Evolutionary conservation across 2,797 vertebrate species (phyloP).

Genomic region (Myotis pilosus): DNA sequence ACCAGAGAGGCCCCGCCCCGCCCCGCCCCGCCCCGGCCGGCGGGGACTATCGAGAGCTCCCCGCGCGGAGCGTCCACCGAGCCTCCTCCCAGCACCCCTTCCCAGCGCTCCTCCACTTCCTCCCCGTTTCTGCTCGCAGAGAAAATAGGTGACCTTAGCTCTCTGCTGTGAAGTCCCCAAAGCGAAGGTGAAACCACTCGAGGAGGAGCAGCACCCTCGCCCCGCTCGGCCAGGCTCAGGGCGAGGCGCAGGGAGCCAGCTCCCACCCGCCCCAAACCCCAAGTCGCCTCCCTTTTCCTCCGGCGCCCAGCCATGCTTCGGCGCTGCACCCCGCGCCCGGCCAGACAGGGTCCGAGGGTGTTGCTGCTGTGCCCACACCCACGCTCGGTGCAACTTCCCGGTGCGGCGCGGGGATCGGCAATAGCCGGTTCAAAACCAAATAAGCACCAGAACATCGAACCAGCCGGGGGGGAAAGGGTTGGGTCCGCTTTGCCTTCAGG

Average conservation of each 20-base stretch:
- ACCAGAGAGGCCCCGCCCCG: constrained; percentile 61
- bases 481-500: neutral
- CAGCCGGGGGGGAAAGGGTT: neutral
- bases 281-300: neutral
- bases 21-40: constrained; percentile 58
- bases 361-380: constrained; percentile 37
- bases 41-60: neutral
- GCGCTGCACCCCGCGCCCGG: neutral
- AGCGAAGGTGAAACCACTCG: constrained; percentile 36
- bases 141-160: neutral
- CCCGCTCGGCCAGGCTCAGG: neutral
- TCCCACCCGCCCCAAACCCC: neutral
- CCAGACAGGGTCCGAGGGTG: neutral
- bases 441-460: neutral
- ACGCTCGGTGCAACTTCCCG: constrained; percentile 49
- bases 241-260: neutral
- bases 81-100: constrained; percentile 20
- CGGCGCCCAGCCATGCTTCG: neutral
- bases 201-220: neutral
- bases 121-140: neutral
- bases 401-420: neutral
- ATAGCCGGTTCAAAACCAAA: neutral
- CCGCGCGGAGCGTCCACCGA: neutral
- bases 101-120: neutral
- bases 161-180: constrained; percentile 14